Conservation (phyloP, 1,140 invertebrate species). For the Antheraea mylitta region DNA sequence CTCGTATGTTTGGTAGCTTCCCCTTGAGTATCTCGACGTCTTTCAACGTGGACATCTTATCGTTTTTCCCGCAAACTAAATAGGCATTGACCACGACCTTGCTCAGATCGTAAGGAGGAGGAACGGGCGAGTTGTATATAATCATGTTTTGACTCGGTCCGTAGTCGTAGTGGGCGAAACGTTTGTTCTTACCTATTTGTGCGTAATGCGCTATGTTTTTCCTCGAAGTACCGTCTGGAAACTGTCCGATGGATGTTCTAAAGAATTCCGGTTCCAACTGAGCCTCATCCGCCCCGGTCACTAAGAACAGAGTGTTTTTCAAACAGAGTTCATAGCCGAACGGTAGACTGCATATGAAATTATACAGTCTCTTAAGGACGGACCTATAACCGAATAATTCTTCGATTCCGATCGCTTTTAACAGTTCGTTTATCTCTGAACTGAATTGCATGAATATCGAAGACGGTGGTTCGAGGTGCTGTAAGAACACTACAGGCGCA, state of each 20-base stretch:
- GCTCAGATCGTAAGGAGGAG: slow-evolving; percentile 77
- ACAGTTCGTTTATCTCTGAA: slow-evolving; percentile 3
- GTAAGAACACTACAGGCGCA: slow-evolving; percentile 23
- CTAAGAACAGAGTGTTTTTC: slow-evolving; percentile 7
- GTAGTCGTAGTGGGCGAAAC: slow-evolving; percentile 66
- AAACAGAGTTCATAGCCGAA: slow-evolving; percentile 22
- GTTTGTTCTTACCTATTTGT: slow-evolving; percentile 73
- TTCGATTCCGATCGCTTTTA: background rate
- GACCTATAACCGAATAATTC: slow-evolving; percentile 14
- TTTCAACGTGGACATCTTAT: slow-evolving; percentile 75
- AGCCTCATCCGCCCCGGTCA: slow-evolving; percentile 24
- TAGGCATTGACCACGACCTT: slow-evolving; percentile 78
- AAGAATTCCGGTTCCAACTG: slow-evolving; percentile 28
- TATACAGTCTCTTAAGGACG: background rate
- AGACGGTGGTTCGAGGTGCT: slow-evolving; percentile 14
- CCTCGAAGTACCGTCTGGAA: slow-evolving; percentile 68
- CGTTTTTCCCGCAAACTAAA: slow-evolving; percentile 73
- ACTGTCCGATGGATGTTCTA: slow-evolving; percentile 10
- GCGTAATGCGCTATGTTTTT: slow-evolving; percentile 83
- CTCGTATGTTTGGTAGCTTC: slow-evolving; percentile 66
- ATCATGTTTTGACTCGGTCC: slow-evolving; percentile 68
- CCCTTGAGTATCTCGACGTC: slow-evolving; percentile 76
- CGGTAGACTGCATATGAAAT: background rate
- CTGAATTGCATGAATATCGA: background rate
- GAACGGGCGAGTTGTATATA: slow-evolving; percentile 67